Evolutionary conservation across 2,888 invertebrate genomes (phyloP), one percentile per base, ranked within the genome.

Genomic region (Lithophane leautieri): DNA sequence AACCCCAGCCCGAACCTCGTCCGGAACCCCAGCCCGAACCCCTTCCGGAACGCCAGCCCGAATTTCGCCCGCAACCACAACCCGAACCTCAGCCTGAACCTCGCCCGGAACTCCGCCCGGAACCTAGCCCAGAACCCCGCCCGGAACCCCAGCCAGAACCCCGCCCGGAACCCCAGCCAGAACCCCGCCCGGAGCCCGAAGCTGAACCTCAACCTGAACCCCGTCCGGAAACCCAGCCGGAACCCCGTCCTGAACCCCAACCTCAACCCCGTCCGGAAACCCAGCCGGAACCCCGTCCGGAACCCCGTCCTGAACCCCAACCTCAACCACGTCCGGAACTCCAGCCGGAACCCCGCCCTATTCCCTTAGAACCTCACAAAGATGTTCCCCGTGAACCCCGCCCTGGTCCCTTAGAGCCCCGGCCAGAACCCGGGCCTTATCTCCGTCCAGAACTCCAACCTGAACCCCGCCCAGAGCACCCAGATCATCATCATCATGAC

Each of bases 401-500:
- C 60, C 44, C 2, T 50, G 50, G 9, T 22, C 8, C 8, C 8
- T 22, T 50, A 50, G 58, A 44, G 28, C 58, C 58, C 22, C 50
- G 3, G 2, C n/a, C n/a, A 4, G 16, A 28, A 16, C 28, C 14
- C 3, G 34, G 2, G 2, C 42, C 8, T 2, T 47, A 47, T 16
- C 12, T 14, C 8, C 34, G 14, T 1, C n/a, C n/a, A 2, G 16
- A 28, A 16, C 52, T 4, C 1, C 50, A 1, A 0, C 71, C 42
- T 3, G 40, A 52, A 8, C 54, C 62, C 4, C 56, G 1, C 4
- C 54, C 62, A 4, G 63, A 42, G 16, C n/a, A 79, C 42, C 61
- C 50, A 16, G 56, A 63, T 4, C 79, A 76, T 44, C 75, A 67
- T 40, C 81, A 81, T 56, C 81, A 81, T 14, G 81, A 81, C 8